Evolutionary conservation across 2,113 vertebrate species (phyloP), one percentile per base, ranked within the genome.

Genomic region (Sigmodon hispidus): DNA sequence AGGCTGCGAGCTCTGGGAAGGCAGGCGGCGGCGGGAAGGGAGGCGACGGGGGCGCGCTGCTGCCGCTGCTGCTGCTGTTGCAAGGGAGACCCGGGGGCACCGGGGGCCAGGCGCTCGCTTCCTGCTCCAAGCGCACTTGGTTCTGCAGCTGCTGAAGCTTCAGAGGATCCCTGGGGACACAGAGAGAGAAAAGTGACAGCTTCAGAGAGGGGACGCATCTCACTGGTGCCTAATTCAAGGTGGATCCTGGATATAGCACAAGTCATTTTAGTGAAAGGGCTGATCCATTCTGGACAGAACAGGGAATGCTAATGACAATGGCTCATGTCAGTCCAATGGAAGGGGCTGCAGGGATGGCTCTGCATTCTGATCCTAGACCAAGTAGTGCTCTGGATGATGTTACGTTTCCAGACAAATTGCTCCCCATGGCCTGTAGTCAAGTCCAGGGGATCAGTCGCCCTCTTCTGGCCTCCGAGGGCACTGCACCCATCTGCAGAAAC

Each of bases 71-170:
- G 43, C 61, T 48, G 83, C 83, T 67, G 83, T 65, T 36, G 83
- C 83, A 48, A 65, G 83, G 43, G 94, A 97, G 95, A 50, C 97
- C 97, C n/a, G 97, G 97, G 0, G 75, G 75, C 36, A 75, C 80
- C 13, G 89, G 69, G 17, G 98, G 98, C 98, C 98, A 98, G 92
- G 94, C 96, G 83, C 97, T 96, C 40, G 98, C 98, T 98, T 99
- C 99, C 98, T 99, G 99, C 95, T 99, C 99, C 97, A 99, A 97
- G 26, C 99, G 99, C 97, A 99, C 98, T 98, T 99, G 99, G 92
- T 99, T 98, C 98, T 99, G 99, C 93, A 99, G 98, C 90, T 99
- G 99, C 98, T 99, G 99, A 97, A 99, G 98, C 97, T 99, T 99
- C 96, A 99, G 96, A 0, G 99, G 98, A 97, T 99, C 99, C 96